These are phyloP conservation scores for Lasius platythorax DNA, from an alignment of 2,888 invertebrate species.

Conservation along the genomic window DNA sequence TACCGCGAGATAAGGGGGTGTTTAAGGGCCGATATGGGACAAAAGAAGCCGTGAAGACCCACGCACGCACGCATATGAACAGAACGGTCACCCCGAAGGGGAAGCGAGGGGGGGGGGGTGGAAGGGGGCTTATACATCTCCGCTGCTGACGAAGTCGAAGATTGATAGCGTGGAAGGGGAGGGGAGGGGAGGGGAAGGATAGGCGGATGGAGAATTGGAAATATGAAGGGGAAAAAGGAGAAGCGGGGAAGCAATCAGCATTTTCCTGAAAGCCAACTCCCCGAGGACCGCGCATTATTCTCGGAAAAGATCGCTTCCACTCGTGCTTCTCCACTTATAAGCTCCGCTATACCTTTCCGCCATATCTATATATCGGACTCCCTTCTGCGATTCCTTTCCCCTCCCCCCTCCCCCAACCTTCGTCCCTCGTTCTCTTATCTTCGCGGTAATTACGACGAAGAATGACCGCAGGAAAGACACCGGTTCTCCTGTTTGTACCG, in stretches of 20 bases:
- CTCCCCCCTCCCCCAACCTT: constrained; percentile 39
- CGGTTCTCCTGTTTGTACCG: constrained; percentile 70
- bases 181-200: constrained; percentile 38
- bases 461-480: constrained; percentile 73
- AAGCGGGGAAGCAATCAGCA: constrained; percentile 79
- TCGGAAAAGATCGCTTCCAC: constrained; percentile 75
- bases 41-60: background rate
- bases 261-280: constrained; percentile 78
- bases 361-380: constrained; percentile 35
- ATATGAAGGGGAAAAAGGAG: constrained; percentile 57
- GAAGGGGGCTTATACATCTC: constrained; percentile 33
- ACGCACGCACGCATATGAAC: constrained; percentile 19
- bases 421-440: constrained; percentile 68
- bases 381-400: background rate
- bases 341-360: constrained; percentile 55
- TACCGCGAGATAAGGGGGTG: constrained; percentile 28
- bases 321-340: constrained; percentile 64
- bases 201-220: constrained; percentile 64
- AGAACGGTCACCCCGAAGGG: background rate
- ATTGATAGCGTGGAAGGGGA: constrained; percentile 53
- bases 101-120: background rate
- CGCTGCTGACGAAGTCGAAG: constrained; percentile 47
- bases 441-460: constrained; percentile 78
- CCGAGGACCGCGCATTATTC: constrained; percentile 75
- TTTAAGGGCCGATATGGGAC: background rate